Evolutionary conservation across 2,888 invertebrate genomes (phyloP), one percentile per base, ranked within the genome.

Genomic region (Apeira syringaria): DNA sequence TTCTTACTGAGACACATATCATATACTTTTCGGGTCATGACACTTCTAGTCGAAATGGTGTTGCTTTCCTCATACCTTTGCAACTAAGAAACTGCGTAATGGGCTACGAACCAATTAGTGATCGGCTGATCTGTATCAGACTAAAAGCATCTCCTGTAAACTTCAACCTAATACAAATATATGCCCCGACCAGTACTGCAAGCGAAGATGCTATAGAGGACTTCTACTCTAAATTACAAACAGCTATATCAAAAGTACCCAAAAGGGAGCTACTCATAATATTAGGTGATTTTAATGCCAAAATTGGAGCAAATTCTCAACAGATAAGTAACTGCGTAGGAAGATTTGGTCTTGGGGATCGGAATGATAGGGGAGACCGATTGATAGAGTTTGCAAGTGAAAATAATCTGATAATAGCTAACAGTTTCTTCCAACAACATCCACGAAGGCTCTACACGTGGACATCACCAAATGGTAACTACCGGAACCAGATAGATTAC

Each of bases 401-500:
- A 0, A 41, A 38, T 3, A 41, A 42, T 13, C 11, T 55, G 1
- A 31, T 34, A 6, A 37, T 59, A 11, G 29, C 31, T 12, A 55
- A 59, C 31, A 53, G 44, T 2, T 31, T 35, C 5, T 59, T 54
- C 15, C 29, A 53, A 33, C 46, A 58, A 13, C 53, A 15, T 4
- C 15, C 15, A 4, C 2, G 15, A 4, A 2, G 15, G 3, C 4
- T 15, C 2, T 15, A 15, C 36, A 35, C 50, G 17, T 40, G 46
- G 54, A 52, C 36, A 9, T 43, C 51, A 0, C 50, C 56, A 1
- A 36, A 41, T 20, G 47, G 42, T 3, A 27, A 28, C 10, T 10
- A 33, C 17, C 25, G 37, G 2, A 52, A 54, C 25, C 53, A 57
- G 31, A 54, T 57, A 1, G 54, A 54, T 27, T 53, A 50, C 25